Evolutionary conservation across 2,113 vertebrate genomes (phyloP), one percentile per base, ranked within the genome.

Genomic region (Boleophthalmus pectinirostris): DNA sequence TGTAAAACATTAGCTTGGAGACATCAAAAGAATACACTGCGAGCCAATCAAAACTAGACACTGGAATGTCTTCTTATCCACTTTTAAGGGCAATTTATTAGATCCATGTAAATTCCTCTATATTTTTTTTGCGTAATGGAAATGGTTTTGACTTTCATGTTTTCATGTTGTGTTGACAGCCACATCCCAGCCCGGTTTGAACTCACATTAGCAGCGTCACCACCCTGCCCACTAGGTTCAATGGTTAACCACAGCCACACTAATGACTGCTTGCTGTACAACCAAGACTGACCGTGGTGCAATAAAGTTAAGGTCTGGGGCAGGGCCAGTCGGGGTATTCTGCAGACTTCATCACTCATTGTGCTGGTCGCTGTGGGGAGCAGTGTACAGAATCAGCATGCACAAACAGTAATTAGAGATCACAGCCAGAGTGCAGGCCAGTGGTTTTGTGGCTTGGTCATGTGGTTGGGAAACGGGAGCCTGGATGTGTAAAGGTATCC

Each of bases 231-330:
- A 38, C 72, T 65, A 70, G 67, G 71, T 86, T 86, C 70, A 82
- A 78, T 84, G 84, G 87, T 89, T 88, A 88, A 91, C 86, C 85
- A 74, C 85, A 20, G 81, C 4, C 56, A 73, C 80, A 77, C 78
- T 78, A 79, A 86, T 82, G 83, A 74, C 72, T 71, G 47, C 79
- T 74, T 76, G 80, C 79, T 56, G 76, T 43, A 10, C 10, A 43
- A 43, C 38, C 38, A 43, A 10, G 79, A 67, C 82, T 65, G 74
- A 77, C 78, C 57, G 54, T 70, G 72, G 76, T 51, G 70, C 69
- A 85, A 78, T 85, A 74, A 85, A 73, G 78, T 72, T 85, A 80
- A 87, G 82, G 88, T 90, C 83, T 91, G 86, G 80, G 87, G 56
- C 35, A 10, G 23, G 81, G 89, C 88, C 88, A 87, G 46, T 86